Conservation (phyloP, 2,797 vertebrate genomes). For the Thripadectes ignobilis region DNA sequence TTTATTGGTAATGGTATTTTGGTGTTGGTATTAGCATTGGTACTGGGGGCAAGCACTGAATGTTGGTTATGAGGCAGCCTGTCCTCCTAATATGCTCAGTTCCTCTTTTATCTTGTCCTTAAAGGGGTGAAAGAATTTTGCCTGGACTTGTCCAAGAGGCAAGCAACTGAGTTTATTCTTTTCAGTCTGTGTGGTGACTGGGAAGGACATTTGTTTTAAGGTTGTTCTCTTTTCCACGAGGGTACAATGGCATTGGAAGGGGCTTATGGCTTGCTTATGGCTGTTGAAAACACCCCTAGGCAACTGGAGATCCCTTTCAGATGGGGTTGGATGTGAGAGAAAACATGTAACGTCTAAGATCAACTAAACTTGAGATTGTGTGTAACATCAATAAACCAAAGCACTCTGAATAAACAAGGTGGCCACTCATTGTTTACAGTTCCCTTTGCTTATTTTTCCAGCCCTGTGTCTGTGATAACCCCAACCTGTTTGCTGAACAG, state of each 20-base stretch:
- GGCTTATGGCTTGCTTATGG: not conserved
- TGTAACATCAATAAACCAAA: constrained; percentile 35
- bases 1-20: not conserved
- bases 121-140: not conserved
- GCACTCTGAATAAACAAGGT: constrained; percentile 51
- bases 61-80: not conserved
- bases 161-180: not conserved
- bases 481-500: not conserved
- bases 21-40: not conserved
- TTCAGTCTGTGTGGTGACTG: not conserved
- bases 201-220: not conserved
- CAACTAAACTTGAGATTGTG: constrained; percentile 35
- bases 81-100: not conserved
- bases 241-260: not conserved
- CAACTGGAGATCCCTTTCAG: not conserved
- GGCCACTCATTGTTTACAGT: constrained; percentile 17
- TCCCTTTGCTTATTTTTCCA: constrained; percentile 46
- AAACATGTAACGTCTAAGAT: not conserved
- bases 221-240: not conserved
- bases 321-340: not conserved
- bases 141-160: not conserved
- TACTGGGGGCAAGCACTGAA: not conserved
- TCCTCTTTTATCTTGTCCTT: not conserved
- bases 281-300: not conserved
- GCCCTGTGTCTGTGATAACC: not conserved